Base-by-base conservation (phyloP, 2,797 vertebrate genomes). In the Trachurus trachurus region DNA sequence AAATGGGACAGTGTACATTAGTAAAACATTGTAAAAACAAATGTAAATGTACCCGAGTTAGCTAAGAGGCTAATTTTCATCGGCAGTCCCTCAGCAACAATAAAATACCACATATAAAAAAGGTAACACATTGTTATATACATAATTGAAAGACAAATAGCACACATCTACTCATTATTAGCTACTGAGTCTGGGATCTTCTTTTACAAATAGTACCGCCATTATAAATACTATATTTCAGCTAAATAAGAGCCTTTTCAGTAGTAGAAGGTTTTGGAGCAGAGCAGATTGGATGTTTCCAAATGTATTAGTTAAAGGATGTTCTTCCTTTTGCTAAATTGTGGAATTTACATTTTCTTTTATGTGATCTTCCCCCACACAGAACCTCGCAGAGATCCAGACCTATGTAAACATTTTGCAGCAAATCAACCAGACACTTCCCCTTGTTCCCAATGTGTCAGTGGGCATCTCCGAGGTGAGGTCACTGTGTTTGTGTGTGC, bases 381-480 rank as follows among this genome's bases (percentile, higher is more conserved):
- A 99, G 98, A 97, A 99, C 76, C 96, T 99, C 9, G 96, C 97
- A 82, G 98, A 99, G 95, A 97, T 99, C 89, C 96, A 99, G 93
- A 98, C 97, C 52, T 99, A 99, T 0, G 93, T 98, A 31, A 96
- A 92, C 87, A 96, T 99, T 89, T 93, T 99, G 77, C 96, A 98
- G 76, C 97, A 99, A 93, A 97, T 99, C 88, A 96, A 97, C 87
- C 97, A 98, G 90, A 96, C 95, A 9, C 92, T 96, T 40, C 95
- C 96, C 56, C 95, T 94, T 1, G 89, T 93, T 83, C 90, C 96
- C 39, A 92, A 90, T 39, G 82, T 96, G 83, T 93, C 95, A 19
- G 74, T 88, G 29, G 96, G 95, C 78, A 93, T 94, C 78, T 95
- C 93, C 10, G 97, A 99, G 96, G 98, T 98, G 94, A 94, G 93